Percentiles rank a stretch among this genome's conserved stretches.
These are phyloP conservation scores for Caenorhabditis remanei DNA, from an alignment of 1,140 invertebrate species.

Conservation along the genomic window DNA sequence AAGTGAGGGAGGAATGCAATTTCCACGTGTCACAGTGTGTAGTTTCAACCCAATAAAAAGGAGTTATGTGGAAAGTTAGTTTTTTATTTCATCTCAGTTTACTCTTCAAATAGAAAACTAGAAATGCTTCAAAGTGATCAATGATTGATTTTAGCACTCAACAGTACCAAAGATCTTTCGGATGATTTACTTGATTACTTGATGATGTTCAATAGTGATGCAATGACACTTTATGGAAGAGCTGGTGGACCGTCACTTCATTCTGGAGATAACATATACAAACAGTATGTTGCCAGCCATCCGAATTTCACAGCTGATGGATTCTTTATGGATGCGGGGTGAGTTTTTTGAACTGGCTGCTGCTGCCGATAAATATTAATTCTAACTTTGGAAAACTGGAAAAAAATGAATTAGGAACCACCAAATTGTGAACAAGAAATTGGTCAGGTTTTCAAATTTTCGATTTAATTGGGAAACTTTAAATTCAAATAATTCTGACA, in stretches of 20 bases:
- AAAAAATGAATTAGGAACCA: too few species aligned
- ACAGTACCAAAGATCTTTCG: conserved; percentile 67
- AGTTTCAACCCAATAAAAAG: conserved; percentile 72
- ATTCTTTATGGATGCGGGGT: conserved; percentile 72
- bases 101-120: conserved; percentile 6
- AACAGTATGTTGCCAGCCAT: conserved; percentile 64
- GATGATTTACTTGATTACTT: conserved; percentile 71
- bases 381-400: too few species aligned
- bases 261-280: conserved; percentile 63
- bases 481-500: too few species aligned
- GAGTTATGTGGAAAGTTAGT: conserved; percentile 69
- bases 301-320: conserved; percentile 72
- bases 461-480: too few species aligned
- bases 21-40: conserved; percentile 74
- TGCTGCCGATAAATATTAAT: too few species aligned
- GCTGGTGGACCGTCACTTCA: conserved; percentile 55
- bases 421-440: too few species aligned
- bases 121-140: conserved; percentile 1
- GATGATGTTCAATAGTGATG: conserved; percentile 67
- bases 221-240: conserved; percentile 61
- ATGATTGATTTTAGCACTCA: conserved; percentile 63
- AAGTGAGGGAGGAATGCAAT: conserved; percentile 71
- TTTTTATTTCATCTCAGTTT: too few species aligned
- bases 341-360: background rate
- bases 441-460: too few species aligned